Evolutionary conservation across 2,797 vertebrate genomes (phyloP), one percentile per base, ranked within the genome.

Genomic region (Pipistrellus kuhlii): DNA sequence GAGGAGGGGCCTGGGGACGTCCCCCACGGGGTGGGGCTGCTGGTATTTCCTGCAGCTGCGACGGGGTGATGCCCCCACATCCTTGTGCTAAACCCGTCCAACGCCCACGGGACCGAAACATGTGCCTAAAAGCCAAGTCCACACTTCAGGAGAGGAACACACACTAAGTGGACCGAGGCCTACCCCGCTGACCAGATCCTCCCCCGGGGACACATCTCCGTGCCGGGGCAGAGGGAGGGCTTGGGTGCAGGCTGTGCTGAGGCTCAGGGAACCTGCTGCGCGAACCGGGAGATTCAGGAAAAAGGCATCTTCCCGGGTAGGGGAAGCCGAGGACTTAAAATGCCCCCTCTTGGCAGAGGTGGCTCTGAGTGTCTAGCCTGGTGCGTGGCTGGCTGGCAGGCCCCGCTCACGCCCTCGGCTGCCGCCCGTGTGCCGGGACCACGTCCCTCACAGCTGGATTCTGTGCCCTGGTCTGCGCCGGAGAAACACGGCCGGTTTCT

Each of bases 11-110:
- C 15, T 5, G 51, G 30, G 4, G 51, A 68, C 30, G 2, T 5
- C 30, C 9, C 23, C 25, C 4, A 1, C 0, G 9, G 2, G 1
- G 10, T 6, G 32, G 12, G 93, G 38, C 20, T 1, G 3, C 44
- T 4, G 2, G 8, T 5, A 21, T n/a, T 20, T 46, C 38, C 53
- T 11, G 5, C 20, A 76, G 64, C 75, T 44, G 62, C 5, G 20
- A 6, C 21, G n/a, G 82, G 66, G 82, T 21, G 32, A 55, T 3
- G 44, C 8, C 35, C 41, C 48, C 3, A 3, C 0, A 30, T 30
- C 48, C 73, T 12, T 6, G 48, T 11, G 73, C 23, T 25, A n/a
- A 12, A 32, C 21, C 7, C 1, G 6, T 32, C 35, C 48, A 78
- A 44, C 17, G 12, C 82, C 77, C n/a, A 8, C 23, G 57, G 68